Evolutionary conservation across 2,888 invertebrate species (phyloP).

Genomic region (Perdita meconis): DNA sequence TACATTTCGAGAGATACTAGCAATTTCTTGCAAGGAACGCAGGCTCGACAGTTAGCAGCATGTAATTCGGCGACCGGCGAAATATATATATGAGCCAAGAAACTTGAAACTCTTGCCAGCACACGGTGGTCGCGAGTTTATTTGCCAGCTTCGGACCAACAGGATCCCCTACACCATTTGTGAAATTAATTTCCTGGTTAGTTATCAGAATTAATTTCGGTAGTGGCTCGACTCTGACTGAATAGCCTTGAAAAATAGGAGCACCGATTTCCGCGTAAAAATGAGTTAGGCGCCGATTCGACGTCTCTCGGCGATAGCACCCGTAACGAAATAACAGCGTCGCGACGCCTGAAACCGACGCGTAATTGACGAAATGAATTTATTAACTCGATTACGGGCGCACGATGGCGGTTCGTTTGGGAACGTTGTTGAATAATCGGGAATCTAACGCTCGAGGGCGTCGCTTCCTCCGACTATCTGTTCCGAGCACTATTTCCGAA

Average conservation of each 20-base stretch:
- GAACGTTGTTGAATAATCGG: background rate
- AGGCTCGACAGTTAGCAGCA: slow-evolving; percentile 4
- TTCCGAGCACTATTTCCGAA: background rate
- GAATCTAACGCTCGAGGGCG: background rate
- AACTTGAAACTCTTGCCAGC: slow-evolving; percentile 25
- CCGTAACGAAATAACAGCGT: background rate
- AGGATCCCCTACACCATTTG: slow-evolving; percentile 31
- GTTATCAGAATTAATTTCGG: slow-evolving; percentile 18
- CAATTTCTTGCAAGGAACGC: background rate
- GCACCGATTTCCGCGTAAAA: background rate
- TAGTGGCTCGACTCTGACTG: no score
- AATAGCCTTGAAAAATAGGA: no score
- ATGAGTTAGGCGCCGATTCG: slow-evolving; percentile 3
- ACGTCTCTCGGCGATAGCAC: slow-evolving; percentile 1
- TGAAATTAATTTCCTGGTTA: slow-evolving; percentile 39
- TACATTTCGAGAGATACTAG: background rate
- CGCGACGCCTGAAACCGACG: background rate
- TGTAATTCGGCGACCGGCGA: slow-evolving; percentile 25
- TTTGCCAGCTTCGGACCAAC: background rate
- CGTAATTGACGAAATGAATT: slow-evolving; percentile 11
- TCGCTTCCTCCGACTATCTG: slow-evolving; percentile 9
- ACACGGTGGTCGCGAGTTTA: slow-evolving; percentile 17
- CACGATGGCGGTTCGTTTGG: background rate
- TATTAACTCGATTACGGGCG: slow-evolving; percentile 12
- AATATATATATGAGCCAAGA: slow-evolving; percentile 15